These are phyloP conservation scores for Acleris holmiana DNA, from an alignment of 2,888 invertebrate species.

Conservation along the genomic window DNA sequence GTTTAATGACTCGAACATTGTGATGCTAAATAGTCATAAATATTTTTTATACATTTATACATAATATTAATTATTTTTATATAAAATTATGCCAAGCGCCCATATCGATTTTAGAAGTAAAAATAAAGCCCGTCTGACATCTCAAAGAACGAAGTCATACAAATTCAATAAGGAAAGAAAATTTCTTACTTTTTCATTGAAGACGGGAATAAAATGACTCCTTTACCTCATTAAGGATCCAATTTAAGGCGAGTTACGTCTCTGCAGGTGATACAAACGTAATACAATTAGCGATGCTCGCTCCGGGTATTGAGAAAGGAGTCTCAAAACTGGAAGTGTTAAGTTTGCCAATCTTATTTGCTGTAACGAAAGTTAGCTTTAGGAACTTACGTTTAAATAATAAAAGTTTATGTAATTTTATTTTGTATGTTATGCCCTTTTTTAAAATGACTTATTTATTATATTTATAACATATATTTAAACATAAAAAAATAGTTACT, in stretches of 20 bases:
- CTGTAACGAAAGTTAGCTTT: slow-evolving; percentile 6
- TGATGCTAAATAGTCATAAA: too few species aligned
- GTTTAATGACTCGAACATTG: too few species aligned
- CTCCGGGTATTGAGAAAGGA: slow-evolving; percentile 27
- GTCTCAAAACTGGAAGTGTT: slow-evolving; percentile 15
- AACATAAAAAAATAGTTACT: too few species aligned
- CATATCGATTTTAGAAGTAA: too few species aligned
- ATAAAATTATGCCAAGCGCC: too few species aligned
- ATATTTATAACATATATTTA: too few species aligned
- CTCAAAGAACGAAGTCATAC: neutral
- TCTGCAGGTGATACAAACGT: slow-evolving; percentile 78
- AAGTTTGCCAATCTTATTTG: slow-evolving; percentile 21
- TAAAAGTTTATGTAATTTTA: slow-evolving; percentile 8
- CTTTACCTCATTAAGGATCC: slow-evolving; percentile 77
- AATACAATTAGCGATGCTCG: slow-evolving; percentile 72
- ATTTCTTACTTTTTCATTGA: slow-evolving; percentile 34
- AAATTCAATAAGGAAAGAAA: slow-evolving; percentile 11
- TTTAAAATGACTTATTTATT: too few species aligned
- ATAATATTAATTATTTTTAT: too few species aligned
- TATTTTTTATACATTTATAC: too few species aligned
- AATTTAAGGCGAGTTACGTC: slow-evolving; percentile 69
- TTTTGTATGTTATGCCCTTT: too few species aligned
- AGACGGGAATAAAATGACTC: slow-evolving; percentile 63
- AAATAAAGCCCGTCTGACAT: too few species aligned
- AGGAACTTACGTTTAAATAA: slow-evolving; percentile 26